These are phyloP conservation scores for Coccyzus lansbergi DNA, from an alignment of 2,797 vertebrate genomes.

Conservation along the genomic window DNA sequence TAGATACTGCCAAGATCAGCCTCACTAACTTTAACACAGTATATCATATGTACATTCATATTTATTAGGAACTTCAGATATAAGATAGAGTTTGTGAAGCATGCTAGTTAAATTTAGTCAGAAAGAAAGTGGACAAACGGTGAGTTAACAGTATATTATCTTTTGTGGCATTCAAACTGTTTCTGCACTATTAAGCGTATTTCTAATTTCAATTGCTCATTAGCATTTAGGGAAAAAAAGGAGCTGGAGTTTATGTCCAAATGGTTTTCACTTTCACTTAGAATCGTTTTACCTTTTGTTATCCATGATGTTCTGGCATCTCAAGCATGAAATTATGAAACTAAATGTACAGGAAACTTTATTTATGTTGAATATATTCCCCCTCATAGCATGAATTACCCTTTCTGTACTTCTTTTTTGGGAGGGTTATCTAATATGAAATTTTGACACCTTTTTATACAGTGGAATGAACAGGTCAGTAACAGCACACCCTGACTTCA, in stretches of 20 bases:
- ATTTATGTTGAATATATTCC: not conserved
- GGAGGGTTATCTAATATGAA: not conserved
- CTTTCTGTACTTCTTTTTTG: not conserved
- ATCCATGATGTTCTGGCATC: not conserved
- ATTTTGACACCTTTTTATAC: not conserved
- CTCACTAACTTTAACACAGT: not conserved
- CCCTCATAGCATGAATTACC: not conserved
- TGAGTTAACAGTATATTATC: not conserved
- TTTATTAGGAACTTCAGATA: not conserved
- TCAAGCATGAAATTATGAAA: slow-evolving; percentile 63
- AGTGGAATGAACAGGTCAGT: not conserved
- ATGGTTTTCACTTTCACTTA: slow-evolving; percentile 2
- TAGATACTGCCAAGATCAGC: not conserved
- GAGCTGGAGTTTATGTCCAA: not conserved
- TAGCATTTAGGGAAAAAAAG: not conserved
- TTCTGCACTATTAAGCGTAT: not conserved
- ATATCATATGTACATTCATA: not conserved
- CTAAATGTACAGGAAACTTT: slow-evolving; percentile 52
- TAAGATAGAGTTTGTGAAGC: not conserved
- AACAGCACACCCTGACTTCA: not conserved
- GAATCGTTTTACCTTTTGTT: slow-evolving; percentile 21
- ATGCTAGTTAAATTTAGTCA: not conserved
- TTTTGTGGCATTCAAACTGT: not conserved
- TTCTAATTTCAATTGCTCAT: slow-evolving; percentile 2
- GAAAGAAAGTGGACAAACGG: not conserved